Evolutionary conservation across 1,140 invertebrate species (phyloP).

Genomic region (Cherax quadricarinatus): DNA sequence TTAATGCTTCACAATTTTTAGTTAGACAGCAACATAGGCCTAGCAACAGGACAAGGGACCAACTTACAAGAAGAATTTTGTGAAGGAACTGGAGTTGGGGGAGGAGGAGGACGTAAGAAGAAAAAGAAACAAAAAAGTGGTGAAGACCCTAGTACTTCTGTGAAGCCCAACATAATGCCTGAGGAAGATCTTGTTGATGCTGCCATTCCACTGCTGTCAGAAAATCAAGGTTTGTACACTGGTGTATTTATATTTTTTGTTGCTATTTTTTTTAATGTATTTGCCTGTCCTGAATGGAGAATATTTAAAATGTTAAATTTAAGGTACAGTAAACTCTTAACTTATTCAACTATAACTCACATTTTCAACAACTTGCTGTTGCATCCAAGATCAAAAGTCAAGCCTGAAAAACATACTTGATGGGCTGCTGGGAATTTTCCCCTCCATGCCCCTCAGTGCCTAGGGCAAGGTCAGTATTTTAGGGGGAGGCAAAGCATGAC

Average conservation of each 20-base stretch:
- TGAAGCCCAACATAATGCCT: slow-evolving; percentile 24
- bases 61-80: slow-evolving; percentile 36
- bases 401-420: no score
- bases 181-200: slow-evolving; percentile 47
- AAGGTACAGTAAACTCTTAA: no score
- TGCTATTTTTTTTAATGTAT: neutral
- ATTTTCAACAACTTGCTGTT: no score
- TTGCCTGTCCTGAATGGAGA: no score
- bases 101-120: slow-evolving; percentile 41
- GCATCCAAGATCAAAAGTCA: no score
- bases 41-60: slow-evolving; percentile 3
- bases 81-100: neutral
- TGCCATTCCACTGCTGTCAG: slow-evolving; percentile 30
- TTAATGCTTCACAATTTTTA: neutral
- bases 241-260: neutral
- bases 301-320: no score
- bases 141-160: neutral
- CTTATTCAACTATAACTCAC: no score
- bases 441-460: no score
- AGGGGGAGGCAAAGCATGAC: no score
- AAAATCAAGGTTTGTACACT: slow-evolving; percentile 40
- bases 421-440: no score
- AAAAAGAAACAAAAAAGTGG: slow-evolving; percentile 61
- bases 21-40: slow-evolving; percentile 7
- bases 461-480: no score